These are phyloP conservation scores for Agonopterix alstromeriana DNA, from an alignment of 2,888 invertebrate genomes.

Conservation along the genomic window DNA sequence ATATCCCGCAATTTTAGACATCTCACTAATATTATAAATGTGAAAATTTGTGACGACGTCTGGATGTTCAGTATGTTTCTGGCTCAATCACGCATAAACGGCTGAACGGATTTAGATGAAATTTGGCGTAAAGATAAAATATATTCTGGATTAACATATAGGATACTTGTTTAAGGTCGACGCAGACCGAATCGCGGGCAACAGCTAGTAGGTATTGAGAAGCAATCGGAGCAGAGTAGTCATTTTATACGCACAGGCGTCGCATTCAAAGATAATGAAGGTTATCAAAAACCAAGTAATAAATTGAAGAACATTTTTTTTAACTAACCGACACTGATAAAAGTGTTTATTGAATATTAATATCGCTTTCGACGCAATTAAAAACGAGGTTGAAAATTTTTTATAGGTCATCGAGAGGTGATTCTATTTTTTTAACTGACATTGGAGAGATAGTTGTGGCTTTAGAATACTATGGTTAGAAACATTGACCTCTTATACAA, in stretches of 20 bases:
- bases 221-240: neutral
- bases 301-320: conserved; percentile 50
- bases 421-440: conserved; percentile 10
- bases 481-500: too few relatives aligned
- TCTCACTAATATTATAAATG: too few relatives aligned
- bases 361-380: conserved; percentile 54
- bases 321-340: conserved; percentile 45
- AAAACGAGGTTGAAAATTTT: conserved; percentile 35
- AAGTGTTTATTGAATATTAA: conserved; percentile 64
- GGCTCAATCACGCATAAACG: too few relatives aligned
- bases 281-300: conserved; percentile 50
- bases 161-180: too few relatives aligned
- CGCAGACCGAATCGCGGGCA: too few relatives aligned
- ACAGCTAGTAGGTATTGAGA: neutral
- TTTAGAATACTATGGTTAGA: too few relatives aligned
- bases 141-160: too few relatives aligned
- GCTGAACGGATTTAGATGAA: too few relatives aligned
- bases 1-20: too few relatives aligned
- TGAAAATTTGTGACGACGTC: too few relatives aligned
- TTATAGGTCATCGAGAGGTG: conserved; percentile 30
- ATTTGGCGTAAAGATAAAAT: too few relatives aligned
- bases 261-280: conserved; percentile 26
- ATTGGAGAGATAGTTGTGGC: neutral
- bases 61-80: too few relatives aligned
- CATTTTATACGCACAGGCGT: conserved; percentile 12